phyloP scores from a whole-genome alignment of 2,797 vertebrate species.

The Otolemur crassicaudatus region DNA sequence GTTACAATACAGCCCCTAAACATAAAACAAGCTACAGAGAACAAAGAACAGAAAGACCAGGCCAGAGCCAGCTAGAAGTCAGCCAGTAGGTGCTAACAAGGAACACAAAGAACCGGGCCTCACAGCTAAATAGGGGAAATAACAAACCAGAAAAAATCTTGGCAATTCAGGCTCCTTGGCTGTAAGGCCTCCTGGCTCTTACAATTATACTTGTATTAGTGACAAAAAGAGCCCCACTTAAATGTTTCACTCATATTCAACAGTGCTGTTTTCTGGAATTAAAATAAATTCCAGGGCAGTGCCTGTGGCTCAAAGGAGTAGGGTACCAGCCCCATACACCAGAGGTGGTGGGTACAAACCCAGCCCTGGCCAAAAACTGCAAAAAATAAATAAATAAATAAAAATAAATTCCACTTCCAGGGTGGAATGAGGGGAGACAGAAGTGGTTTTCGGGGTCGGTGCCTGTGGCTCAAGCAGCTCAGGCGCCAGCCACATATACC shows the following conservation, averaged over 20 bases:
- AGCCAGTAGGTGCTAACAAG: not conserved
- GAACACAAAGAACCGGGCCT: not conserved
- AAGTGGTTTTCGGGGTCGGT: too few relatives aligned
- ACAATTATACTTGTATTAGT: not conserved
- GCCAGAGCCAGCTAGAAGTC: not conserved
- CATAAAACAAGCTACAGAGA: conserved; percentile 6
- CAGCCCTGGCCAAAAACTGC: too few relatives aligned
- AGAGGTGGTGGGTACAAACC: too few relatives aligned
- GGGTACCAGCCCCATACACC: too few relatives aligned
- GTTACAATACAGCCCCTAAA: not conserved
- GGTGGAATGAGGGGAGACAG: too few relatives aligned
- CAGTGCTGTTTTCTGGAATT: not conserved
- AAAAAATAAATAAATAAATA: too few relatives aligned
- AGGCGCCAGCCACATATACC: too few relatives aligned
- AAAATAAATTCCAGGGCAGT: too few relatives aligned
- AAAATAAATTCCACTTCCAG: not conserved
- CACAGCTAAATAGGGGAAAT: not conserved
- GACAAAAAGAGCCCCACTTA: not conserved
- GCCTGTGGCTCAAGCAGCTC: too few relatives aligned
- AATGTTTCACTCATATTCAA: not conserved
- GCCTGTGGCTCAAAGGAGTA: too few relatives aligned
- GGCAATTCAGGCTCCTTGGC: not conserved
- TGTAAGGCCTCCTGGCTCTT: not conserved
- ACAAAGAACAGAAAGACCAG: not conserved
- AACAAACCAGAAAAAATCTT: not conserved